A percentile compares a stretch with the other conserved stretches of the same genome.
phyloP scores from a whole-genome alignment of 2,113 vertebrate genomes.

The Scalopus aquaticus region DNA sequence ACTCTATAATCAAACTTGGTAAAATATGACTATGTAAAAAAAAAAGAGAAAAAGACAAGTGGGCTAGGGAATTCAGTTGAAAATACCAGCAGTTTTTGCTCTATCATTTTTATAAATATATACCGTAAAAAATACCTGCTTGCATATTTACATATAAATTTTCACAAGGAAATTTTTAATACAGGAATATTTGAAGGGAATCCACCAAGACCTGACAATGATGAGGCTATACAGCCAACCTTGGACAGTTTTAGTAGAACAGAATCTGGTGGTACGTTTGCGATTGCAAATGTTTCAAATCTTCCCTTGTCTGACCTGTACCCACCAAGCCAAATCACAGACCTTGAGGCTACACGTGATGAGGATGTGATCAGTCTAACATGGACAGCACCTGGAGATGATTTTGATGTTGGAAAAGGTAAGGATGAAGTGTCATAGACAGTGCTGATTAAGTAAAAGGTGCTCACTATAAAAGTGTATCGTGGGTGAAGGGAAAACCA shows the following conservation, averaged over 20 bases:
- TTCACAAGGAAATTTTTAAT: conserved; percentile 1
- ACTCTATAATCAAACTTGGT: neutral
- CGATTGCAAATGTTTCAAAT: conserved; percentile 15
- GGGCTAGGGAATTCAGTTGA: neutral
- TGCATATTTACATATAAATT: no score
- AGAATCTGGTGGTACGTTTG: conserved; percentile 78
- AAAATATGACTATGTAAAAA: neutral
- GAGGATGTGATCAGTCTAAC: conserved; percentile 73
- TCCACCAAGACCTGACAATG: conserved; percentile 69
- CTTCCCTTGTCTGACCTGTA: conserved; percentile 40
- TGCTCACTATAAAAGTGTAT: neutral
- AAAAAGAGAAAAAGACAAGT: neutral
- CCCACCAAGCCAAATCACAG: conserved; percentile 84
- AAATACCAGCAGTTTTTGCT: neutral
- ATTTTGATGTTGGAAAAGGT: conserved; percentile 83
- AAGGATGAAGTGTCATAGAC: neutral
- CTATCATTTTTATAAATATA: no score
- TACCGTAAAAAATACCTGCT: no score
- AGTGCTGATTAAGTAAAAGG: neutral
- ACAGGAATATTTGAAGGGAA: conserved; percentile 80
- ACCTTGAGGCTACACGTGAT: conserved; percentile 76
- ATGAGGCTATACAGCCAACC: neutral
- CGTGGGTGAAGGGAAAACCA: neutral
- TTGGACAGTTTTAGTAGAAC: conserved; percentile 78
- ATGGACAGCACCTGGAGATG: conserved; percentile 83